Conservation (phyloP, 1,140 invertebrate genomes). For the Drosophila sucinea region DNA sequence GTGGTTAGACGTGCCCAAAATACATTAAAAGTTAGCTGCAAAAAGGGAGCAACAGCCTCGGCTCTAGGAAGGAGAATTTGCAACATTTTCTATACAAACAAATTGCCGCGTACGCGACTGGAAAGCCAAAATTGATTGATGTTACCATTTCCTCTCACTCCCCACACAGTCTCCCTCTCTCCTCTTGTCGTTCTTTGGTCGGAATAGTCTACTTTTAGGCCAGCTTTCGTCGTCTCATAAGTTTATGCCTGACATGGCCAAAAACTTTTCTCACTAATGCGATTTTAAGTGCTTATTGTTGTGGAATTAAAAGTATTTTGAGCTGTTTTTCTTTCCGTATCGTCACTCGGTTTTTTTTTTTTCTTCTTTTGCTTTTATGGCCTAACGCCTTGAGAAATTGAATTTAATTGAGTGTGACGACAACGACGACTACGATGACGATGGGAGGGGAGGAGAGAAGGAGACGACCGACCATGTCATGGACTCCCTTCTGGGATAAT, state of each 20-base stretch:
- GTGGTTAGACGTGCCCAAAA: constrained; percentile 77
- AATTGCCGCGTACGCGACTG: constrained; percentile 79
- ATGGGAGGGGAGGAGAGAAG: not conserved
- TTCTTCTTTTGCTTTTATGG: constrained; percentile 26
- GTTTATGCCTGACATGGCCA: constrained; percentile 18
- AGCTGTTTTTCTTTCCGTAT: constrained; percentile 15
- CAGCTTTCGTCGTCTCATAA: constrained; percentile 21
- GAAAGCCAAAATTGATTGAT: constrained; percentile 80
- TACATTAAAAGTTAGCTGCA: constrained; percentile 78
- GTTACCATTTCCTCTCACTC: constrained; percentile 56
- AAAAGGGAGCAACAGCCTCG: constrained; percentile 10
- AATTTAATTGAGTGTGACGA: constrained; percentile 72
- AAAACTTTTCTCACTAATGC: constrained; percentile 65
- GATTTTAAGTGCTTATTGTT: constrained; percentile 81
- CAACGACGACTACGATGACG: not conserved
- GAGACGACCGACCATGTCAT: constrained; percentile 19
- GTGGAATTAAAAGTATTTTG: constrained; percentile 62
- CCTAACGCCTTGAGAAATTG: constrained; percentile 64
- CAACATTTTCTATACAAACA: constrained; percentile 80
- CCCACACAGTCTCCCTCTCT: not conserved
- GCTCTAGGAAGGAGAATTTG: constrained; percentile 42
- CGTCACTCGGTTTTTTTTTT: constrained; percentile 24
- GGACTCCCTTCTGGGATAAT: constrained; percentile 62
- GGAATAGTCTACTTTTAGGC: constrained; percentile 48
- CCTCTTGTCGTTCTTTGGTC: constrained; percentile 4